Percentiles rank a stretch among this genome's conserved stretches.
Evolutionary conservation across 1,140 invertebrate species (phyloP).

Genomic region (Diorhabda carinulata): DNA sequence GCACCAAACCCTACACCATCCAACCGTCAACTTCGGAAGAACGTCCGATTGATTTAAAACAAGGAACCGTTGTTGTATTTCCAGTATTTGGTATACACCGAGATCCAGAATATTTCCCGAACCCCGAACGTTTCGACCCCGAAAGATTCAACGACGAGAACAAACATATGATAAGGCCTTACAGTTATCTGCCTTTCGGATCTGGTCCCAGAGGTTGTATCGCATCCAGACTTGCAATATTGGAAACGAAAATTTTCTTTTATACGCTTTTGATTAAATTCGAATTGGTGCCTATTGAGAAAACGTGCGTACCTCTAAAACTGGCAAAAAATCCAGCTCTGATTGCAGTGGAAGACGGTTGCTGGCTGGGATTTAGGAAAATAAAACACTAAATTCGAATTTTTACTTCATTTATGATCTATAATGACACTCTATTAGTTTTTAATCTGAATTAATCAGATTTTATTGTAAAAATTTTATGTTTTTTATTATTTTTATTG

Average conservation of each 20-base stretch:
- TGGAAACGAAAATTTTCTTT: conserved; percentile 41
- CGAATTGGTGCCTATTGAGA: conserved; percentile 33
- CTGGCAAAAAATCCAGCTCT: conserved; percentile 5
- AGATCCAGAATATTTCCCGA: conserved; percentile 46
- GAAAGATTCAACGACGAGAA: conserved; percentile 49
- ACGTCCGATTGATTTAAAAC: conserved; percentile 12
- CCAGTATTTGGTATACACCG: conserved; percentile 56
- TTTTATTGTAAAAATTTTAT: too few relatives aligned
- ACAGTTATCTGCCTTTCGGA: conserved; percentile 53
- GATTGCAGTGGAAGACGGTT: neutral
- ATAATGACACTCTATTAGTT: too few relatives aligned
- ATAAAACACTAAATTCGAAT: neutral
- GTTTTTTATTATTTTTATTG: too few relatives aligned
- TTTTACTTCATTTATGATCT: too few relatives aligned
- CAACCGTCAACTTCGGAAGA: conserved; percentile 24
- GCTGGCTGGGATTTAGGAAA: conserved; percentile 3
- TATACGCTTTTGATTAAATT: conserved; percentile 40
- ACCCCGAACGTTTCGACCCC: conserved; percentile 52
- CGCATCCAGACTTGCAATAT: conserved; percentile 40
- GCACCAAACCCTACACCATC: conserved; percentile 51
- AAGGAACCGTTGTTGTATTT: conserved; percentile 38
- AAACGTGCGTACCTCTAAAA: conserved; percentile 36
- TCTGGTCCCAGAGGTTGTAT: conserved; percentile 52
- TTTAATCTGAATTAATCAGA: too few relatives aligned
- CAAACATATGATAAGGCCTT: conserved; percentile 41